Conservation (phyloP, 2,888 invertebrate genomes). For the Shargacucullia verbasci region DNA sequence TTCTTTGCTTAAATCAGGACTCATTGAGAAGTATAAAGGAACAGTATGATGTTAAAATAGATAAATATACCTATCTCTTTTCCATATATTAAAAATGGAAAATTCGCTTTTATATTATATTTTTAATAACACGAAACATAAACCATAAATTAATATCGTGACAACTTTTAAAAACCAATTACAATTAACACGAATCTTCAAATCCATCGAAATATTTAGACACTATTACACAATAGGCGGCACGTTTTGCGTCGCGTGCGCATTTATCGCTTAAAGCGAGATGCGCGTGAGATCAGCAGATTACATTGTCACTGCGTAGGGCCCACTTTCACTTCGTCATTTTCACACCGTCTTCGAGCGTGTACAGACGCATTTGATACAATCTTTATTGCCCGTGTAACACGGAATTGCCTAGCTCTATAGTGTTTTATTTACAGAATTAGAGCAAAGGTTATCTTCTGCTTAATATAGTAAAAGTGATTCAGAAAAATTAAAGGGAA, state of each 20-base stretch:
- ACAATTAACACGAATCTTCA: slow-evolving; percentile 22
- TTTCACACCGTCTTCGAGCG: slow-evolving; percentile 55
- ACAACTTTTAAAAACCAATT: slow-evolving; percentile 6
- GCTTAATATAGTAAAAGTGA: slow-evolving; percentile 27
- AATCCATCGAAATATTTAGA: slow-evolving; percentile 45
- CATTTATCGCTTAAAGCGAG: slow-evolving; percentile 49
- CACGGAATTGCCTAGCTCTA: slow-evolving; percentile 42
- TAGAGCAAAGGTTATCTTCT: slow-evolving; percentile 41
- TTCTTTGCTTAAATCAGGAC: too few relatives aligned
- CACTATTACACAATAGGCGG: slow-evolving; percentile 60
- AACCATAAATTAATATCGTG: too few relatives aligned
- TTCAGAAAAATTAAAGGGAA: slow-evolving; percentile 19
- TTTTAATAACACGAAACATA: too few relatives aligned
- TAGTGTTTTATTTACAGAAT: slow-evolving; percentile 34
- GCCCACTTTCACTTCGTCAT: slow-evolving; percentile 67
- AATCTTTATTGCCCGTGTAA: slow-evolving; percentile 52
- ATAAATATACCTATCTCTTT: not conserved
- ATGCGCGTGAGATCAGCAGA: slow-evolving; percentile 65
- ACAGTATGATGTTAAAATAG: not conserved
- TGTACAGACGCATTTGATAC: slow-evolving; percentile 38
- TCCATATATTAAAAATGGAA: too few relatives aligned
- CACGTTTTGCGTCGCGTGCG: slow-evolving; percentile 57
- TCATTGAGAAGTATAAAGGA: too few relatives aligned
- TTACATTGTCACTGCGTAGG: slow-evolving; percentile 71
- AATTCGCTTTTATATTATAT: too few relatives aligned